Percentiles rank a stretch among this genome's conserved stretches.
Conservation (phyloP, 2,797 vertebrate genomes). For the Heteromormyrus szaboi region DNA sequence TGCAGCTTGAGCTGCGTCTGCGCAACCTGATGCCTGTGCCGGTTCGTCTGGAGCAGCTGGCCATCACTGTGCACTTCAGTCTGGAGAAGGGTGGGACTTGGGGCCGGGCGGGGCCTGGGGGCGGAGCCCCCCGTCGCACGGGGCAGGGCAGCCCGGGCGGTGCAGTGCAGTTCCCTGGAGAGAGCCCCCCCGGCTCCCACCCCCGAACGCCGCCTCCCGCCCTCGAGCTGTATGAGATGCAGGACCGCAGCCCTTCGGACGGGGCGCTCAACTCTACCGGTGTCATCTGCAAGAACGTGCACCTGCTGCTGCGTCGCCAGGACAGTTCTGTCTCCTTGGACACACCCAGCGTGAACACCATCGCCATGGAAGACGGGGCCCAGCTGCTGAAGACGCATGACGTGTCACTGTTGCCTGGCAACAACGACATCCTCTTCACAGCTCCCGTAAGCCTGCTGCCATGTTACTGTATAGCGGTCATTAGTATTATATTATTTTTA, state of each 20-base stretch:
- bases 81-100: conserved; percentile 72
- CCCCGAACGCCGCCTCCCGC: conserved; percentile 38
- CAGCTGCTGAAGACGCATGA: conserved; percentile 68
- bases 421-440: conserved; percentile 75
- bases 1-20: conserved; percentile 78
- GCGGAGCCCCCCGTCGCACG: conserved; percentile 62
- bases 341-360: conserved; percentile 44
- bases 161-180: conserved; percentile 64
- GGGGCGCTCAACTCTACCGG: conserved; percentile 74
- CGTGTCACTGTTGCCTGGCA: conserved; percentile 74
- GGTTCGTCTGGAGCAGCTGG: conserved; percentile 73
- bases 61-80: conserved; percentile 77
- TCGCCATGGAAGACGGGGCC: conserved; percentile 71
- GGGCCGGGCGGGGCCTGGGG: conserved; percentile 64
- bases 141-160: conserved; percentile 50
- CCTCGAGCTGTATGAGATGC: conserved; percentile 78
- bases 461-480: not conserved
- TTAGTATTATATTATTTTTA: not conserved
- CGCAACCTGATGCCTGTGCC: conserved; percentile 81
- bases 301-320: conserved; percentile 76
- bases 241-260: conserved; percentile 84
- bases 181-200: conserved; percentile 42
- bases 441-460: conserved; percentile 67
- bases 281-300: conserved; percentile 86
- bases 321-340: conserved; percentile 71